Base-by-base conservation (phyloP, 2,888 invertebrate species). In the Drosophila sordidapex region DNA sequence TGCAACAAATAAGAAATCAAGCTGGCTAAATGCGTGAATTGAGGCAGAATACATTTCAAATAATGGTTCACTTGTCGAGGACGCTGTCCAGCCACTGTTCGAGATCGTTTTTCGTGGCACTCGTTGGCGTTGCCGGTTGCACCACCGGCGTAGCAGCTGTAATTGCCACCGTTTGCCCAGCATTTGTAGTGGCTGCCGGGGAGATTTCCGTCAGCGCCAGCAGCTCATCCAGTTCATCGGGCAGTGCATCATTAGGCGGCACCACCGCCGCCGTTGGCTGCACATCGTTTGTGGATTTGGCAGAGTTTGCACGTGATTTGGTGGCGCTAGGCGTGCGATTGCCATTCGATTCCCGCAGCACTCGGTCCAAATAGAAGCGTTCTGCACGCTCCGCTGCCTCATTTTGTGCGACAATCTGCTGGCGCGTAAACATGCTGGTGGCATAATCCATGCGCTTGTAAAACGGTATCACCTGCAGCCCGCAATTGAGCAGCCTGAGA, bases 381-480 rank as follows among this genome's bases (percentile, higher is more conserved):
- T 93, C 92, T 0, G 91, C 89, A 0, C 71, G 65, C 43, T 93
- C 93, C 0, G 93, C 92, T 11, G 85, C 83, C 49, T 87, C 71
- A 64, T 91, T 91, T 86, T 93, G 93, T 10, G 78, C 68, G 0
- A 71, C 54, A 2, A 93, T 76, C 66, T 93, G 90, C 36, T 92
- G 87, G 61, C 92, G 93, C 3, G 91, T 93, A 46, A 94, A 94
- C 87, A 93, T 91, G 3, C 82, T 79, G 0, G 92, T 79, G 0
- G 93, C 75, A 49, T 93, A 93, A 54, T 93, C 91, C 82, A 94
- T 82, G 18, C 93, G 93, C 63, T 94, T 93, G 79, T 93, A 93
- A 70, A 93, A 94, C 0, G 94, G 94, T 74, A 94, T 93, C n/a
- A 94, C 93, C 66, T 91, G 89, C n/a, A 94, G 82, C 0, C 93